Conservation (phyloP, 1,140 invertebrate genomes). For the Heliconius melpomene region DNA sequence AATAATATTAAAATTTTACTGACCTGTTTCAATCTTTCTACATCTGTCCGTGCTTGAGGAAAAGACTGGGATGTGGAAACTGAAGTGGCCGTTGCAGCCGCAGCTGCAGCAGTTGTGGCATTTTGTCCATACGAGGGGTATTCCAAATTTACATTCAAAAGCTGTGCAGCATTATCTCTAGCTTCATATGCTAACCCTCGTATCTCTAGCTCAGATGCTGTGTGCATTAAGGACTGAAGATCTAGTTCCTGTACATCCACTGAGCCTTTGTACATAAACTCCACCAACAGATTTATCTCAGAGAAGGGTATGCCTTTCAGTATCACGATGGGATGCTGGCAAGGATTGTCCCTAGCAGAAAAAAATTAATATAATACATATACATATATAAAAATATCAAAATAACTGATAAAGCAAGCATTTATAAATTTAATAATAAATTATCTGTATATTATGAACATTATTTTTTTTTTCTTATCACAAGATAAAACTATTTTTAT, state of each 20-base stretch:
- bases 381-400: slow-evolving; percentile 20
- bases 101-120: slow-evolving; percentile 42
- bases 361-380: slow-evolving; percentile 24
- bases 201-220: slow-evolving; percentile 85
- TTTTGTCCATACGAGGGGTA: slow-evolving; percentile 72
- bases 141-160: slow-evolving; percentile 79
- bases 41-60: slow-evolving; percentile 69
- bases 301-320: slow-evolving; percentile 85
- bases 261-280: slow-evolving; percentile 88
- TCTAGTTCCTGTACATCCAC: slow-evolving; percentile 86
- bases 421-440: slow-evolving; percentile 52
- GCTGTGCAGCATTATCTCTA: slow-evolving; percentile 77
- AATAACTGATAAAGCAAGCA: slow-evolving; percentile 42
- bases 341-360: slow-evolving; percentile 83
- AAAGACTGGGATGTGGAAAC: slow-evolving; percentile 56
- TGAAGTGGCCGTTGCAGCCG: slow-evolving; percentile 28
- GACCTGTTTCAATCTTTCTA: slow-evolving; percentile 78
- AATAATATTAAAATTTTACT: slow-evolving; percentile 37
- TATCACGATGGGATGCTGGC: slow-evolving; percentile 87
- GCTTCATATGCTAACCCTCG: slow-evolving; percentile 81
- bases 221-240: slow-evolving; percentile 85
- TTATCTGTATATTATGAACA: slow-evolving; percentile 54
- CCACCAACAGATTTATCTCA: slow-evolving; percentile 86
- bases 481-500: slow-evolving; percentile 61
- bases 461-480: slow-evolving; percentile 62